These are phyloP conservation scores for Stigmatopora nigra DNA, from an alignment of 2,113 vertebrate genomes.

Conservation along the genomic window DNA sequence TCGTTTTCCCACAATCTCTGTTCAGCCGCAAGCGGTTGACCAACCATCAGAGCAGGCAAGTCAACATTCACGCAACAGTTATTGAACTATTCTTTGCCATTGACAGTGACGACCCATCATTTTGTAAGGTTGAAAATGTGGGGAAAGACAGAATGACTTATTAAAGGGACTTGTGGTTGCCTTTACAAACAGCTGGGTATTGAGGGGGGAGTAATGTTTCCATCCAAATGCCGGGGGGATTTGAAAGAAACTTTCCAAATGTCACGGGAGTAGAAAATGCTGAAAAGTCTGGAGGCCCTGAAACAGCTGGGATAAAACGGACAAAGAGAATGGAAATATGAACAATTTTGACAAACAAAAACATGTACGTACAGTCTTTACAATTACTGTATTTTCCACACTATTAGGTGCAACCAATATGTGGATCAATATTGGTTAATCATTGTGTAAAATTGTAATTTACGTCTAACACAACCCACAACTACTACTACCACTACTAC, in stretches of 20 bases:
- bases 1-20: not conserved
- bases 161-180: constrained; percentile 3
- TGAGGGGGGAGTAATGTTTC: constrained; percentile 5
- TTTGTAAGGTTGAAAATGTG: not conserved
- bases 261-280: not conserved
- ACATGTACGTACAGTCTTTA: not conserved
- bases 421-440: no score
- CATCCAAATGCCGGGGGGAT: constrained; percentile 13
- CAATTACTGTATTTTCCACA: not conserved
- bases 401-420: no score
- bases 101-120: not conserved
- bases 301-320: constrained; percentile 20
- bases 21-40: constrained; percentile 3
- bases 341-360: not conserved
- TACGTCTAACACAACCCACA: no score
- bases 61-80: not conserved
- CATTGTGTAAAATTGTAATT: no score
- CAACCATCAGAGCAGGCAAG: not conserved
- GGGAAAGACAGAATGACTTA: not conserved
- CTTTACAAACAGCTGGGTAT: constrained; percentile 2
- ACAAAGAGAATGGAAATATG: not conserved
- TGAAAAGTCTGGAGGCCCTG: constrained; percentile 9
- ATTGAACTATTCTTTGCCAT: not conserved
- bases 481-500: no score
- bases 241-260: constrained; percentile 16